Conservation (phyloP, 2,888 invertebrate genomes). For the Drosophila diplacantha region DNA sequence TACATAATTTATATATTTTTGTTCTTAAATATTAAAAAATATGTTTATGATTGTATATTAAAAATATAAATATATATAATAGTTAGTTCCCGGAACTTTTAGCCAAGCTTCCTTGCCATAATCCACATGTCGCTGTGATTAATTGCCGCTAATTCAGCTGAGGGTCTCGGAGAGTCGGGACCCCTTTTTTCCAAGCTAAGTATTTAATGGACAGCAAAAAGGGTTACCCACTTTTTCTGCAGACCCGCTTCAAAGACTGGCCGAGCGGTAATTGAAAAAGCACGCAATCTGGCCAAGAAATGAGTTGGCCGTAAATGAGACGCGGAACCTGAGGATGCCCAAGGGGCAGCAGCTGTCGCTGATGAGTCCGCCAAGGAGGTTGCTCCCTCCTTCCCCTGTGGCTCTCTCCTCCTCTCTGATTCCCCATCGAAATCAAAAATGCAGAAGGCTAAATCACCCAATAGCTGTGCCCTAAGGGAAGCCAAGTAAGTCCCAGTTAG, state of each 20-base stretch:
- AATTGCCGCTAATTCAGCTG: conserved; percentile 58
- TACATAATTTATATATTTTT: too few relatives aligned
- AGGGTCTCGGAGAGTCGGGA: conserved; percentile 26
- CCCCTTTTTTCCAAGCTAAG: background rate
- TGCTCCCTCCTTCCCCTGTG: too few relatives aligned
- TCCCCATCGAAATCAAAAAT: background rate
- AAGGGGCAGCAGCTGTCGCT: conserved; percentile 17
- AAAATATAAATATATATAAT: background rate
- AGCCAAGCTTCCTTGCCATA: conserved; percentile 15
- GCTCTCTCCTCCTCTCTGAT: too few relatives aligned
- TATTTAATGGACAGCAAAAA: conserved; percentile 12
- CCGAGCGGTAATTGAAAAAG: conserved; percentile 45
- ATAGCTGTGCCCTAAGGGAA: background rate
- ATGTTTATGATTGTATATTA: too few relatives aligned
- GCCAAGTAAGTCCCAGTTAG: background rate
- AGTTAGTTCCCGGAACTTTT: conserved; percentile 25
- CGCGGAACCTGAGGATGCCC: conserved; percentile 6
- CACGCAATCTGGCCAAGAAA: conserved; percentile 17
- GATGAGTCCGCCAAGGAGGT: conserved; percentile 5
- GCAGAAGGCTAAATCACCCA: too few relatives aligned
- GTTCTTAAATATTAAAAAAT: too few relatives aligned
- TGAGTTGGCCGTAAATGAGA: conserved; percentile 22
- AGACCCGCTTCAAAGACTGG: conserved; percentile 18
- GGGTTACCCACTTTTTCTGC: conserved; percentile 1
- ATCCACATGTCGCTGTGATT: conserved; percentile 49